Evolutionary conservation across 2,797 vertebrate genomes (phyloP).

Genomic region (Onychomys arenicola): DNA sequence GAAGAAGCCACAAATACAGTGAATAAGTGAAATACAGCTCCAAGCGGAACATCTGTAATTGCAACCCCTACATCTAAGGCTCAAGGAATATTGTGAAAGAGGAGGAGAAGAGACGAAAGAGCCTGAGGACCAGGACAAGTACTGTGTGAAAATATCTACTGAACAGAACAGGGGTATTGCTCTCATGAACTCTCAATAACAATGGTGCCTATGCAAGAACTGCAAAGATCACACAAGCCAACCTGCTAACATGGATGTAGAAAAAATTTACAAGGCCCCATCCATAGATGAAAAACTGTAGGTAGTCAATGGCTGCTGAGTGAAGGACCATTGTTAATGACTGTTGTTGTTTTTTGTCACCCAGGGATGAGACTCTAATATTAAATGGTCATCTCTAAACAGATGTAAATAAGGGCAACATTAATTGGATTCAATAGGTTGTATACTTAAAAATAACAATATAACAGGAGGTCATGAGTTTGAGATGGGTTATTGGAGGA

Average conservation of each 20-base stretch:
- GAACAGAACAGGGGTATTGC: not conserved
- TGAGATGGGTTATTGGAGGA: not conserved
- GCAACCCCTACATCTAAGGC: not conserved
- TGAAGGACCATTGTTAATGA: not conserved
- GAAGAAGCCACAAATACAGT: not conserved
- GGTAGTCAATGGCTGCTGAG: not conserved
- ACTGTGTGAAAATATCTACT: not conserved
- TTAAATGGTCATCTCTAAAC: not conserved
- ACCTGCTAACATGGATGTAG: not conserved
- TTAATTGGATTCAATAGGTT: not conserved
- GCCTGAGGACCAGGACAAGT: not conserved
- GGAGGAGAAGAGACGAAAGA: not conserved
- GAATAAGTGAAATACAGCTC: not conserved
- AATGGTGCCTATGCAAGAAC: not conserved
- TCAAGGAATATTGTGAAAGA: not conserved
- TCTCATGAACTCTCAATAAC: not conserved
- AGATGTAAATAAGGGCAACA: not conserved
- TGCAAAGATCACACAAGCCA: not conserved
- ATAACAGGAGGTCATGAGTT: not conserved
- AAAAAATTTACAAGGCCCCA: not conserved
- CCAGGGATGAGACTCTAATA: not conserved
- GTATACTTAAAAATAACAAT: not conserved
- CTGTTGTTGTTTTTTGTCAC: not conserved
- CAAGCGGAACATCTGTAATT: not conserved
- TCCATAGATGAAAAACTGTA: not conserved